Conservation (phyloP, 2,113 vertebrate genomes). For the Lethenteron camtschaticum region DNA sequence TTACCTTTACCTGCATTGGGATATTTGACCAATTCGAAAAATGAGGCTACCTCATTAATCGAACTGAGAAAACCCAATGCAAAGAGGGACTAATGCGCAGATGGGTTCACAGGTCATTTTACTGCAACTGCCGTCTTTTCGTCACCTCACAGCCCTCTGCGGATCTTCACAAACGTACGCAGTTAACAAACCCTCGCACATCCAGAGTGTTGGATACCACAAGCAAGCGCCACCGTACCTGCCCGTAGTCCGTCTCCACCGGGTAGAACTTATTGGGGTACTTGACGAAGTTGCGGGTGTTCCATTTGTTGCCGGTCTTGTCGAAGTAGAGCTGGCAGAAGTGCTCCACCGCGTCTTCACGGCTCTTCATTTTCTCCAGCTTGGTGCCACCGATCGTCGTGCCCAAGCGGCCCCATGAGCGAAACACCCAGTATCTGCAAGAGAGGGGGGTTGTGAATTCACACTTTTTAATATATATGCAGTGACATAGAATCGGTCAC, state of each 20-base stretch:
- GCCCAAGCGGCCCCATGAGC: constrained; percentile 90
- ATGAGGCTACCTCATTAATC: no score
- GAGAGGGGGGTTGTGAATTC: not conserved
- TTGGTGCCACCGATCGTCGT: constrained; percentile 88
- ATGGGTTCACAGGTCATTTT: no score
- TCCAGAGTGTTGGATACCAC: no score
- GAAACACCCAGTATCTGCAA: constrained; percentile 81
- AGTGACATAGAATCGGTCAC: not conserved
- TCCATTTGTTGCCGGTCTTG: constrained; percentile 81
- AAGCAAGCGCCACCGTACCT: constrained; percentile 28
- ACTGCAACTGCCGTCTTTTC: no score
- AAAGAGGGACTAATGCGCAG: no score
- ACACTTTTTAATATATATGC: no score
- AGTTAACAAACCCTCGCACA: no score
- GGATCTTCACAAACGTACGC: no score
- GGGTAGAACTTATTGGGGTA: constrained; percentile 94
- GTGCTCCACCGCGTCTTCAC: constrained; percentile 66
- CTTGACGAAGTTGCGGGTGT: constrained; percentile 65
- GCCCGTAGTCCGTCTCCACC: constrained; percentile 87
- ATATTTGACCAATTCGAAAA: no score
- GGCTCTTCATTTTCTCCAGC: constrained; percentile 66
- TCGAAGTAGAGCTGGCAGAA: constrained; percentile 75
- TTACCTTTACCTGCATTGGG: no score
- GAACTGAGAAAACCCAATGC: no score
- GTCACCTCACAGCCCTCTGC: no score